A percentile compares a stretch with the other conserved stretches of the same genome.
Conservation (phyloP, 2,113 vertebrate species). For the Balaenoptera acutorostrata region DNA sequence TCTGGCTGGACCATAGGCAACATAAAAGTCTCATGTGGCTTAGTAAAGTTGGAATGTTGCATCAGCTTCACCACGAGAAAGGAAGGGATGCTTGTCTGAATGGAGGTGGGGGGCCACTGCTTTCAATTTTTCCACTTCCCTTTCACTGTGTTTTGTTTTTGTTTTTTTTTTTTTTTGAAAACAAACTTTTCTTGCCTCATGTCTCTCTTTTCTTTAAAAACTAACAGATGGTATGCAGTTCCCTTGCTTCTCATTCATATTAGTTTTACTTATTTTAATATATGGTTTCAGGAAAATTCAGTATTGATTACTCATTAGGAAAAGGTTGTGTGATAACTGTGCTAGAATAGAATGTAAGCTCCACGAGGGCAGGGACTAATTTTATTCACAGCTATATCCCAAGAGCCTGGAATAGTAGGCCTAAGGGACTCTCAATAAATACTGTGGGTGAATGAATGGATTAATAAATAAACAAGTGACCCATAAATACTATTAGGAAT, state of each 20-base stretch:
- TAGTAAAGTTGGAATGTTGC: not conserved
- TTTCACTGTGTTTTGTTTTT: not conserved
- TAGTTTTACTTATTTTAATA: constrained; percentile 36
- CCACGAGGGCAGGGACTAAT: not conserved
- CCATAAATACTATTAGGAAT: not conserved
- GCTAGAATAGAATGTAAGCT: constrained; percentile 40
- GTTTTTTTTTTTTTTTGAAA: not conserved
- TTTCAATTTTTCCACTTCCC: not conserved
- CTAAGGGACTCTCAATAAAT: not conserved
- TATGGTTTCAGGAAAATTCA: constrained; percentile 21
- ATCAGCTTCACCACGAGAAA: not conserved
- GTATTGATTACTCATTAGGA: not conserved
- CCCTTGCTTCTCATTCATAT: not conserved
- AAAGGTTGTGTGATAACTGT: not conserved
- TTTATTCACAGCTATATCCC: not conserved
- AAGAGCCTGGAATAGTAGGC: not conserved
- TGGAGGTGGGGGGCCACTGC: not conserved
- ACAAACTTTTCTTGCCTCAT: not conserved
- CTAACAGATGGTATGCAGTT: not conserved
- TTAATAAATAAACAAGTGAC: not conserved
- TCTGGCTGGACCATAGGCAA: not conserved
- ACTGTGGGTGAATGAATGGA: not conserved
- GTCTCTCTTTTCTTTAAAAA: constrained; percentile 27
- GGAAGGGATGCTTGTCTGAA: not conserved
- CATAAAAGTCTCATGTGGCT: not conserved